Evolutionary conservation across 2,113 vertebrate species (phyloP), one percentile per base, ranked within the genome.

Genomic region (Sterna hirundo): DNA sequence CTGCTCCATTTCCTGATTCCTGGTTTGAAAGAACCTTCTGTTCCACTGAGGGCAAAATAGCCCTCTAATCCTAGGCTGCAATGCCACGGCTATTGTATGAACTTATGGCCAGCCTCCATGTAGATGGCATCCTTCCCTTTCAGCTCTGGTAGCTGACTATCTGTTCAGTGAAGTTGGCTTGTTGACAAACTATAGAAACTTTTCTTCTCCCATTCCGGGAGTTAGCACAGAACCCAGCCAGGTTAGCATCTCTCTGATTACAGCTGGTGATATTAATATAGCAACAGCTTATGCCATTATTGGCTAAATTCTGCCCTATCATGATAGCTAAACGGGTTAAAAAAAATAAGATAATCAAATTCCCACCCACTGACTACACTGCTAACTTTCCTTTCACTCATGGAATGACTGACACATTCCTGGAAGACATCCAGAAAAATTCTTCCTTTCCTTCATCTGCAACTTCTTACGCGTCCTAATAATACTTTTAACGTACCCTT

Each of bases 11-110:
- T 88, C 60, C 83, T 58, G 74, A n/a, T 91, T 93, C 61, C 61
- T 54, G n/a, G 64, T 85, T 82, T 87, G 68, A 96, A 93, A 97
- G 38, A 25, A 36, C 27, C 29, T 86, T 79, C 83, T 93, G 86
- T 96, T 97, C 15, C 40, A 36, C n/a, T 51, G n/a, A 71, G 20
- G 19, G 72, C 52, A 81, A 93, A 79, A 87, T 15, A 80, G 57
- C 69, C 72, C 26, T 74, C n/a, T 55, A 61, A 93, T 68, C 54
- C 38, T 11, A 62, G 13, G 15, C 29, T 86, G 66, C 84, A 91
- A 69, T 6, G 83, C 47, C 34, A 52, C 49, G 57, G 38, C 49
- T 84, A 40, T 57, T 86, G 52, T n/a, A 49, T 36, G 26, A 86
- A 58, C 9, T 21, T 74, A n/a, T 20, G 42, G 69, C 61, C 66